Percentiles rank a stretch among this genome's conserved stretches.
These are phyloP conservation scores for Eumacrocentrus americanus DNA, from an alignment of 2,888 invertebrate genomes.

Conservation along the genomic window DNA sequence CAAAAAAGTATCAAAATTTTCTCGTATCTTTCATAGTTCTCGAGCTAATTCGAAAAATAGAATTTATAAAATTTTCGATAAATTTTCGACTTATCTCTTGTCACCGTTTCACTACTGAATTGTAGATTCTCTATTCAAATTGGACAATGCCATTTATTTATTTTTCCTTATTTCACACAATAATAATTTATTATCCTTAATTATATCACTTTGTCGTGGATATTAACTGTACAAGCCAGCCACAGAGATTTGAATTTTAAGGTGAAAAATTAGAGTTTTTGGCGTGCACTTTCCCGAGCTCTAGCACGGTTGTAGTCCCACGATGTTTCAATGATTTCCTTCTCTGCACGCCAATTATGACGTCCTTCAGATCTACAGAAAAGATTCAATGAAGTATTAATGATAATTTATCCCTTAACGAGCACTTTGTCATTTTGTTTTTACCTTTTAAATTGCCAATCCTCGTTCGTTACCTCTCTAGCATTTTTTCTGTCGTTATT, in stretches of 20 bases:
- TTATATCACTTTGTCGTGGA: too few species aligned
- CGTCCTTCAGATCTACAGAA: slow-evolving; percentile 21
- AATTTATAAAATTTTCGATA: too few species aligned
- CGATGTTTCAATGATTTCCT: not conserved
- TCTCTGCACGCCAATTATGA: slow-evolving; percentile 13
- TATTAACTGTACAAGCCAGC: too few species aligned
- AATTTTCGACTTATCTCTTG: too few species aligned
- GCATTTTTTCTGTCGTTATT: slow-evolving; percentile 7
- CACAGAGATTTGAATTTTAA: too few species aligned
- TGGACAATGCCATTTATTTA: not conserved
- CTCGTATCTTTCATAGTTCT: too few species aligned
- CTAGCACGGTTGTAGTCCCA: slow-evolving; percentile 17
- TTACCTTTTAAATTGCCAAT: slow-evolving; percentile 26
- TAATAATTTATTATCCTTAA: too few species aligned
- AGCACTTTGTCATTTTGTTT: slow-evolving; percentile 4
- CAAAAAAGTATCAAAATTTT: too few species aligned
- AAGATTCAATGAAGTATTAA: not conserved
- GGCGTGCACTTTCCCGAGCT: slow-evolving; percentile 17
- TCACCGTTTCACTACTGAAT: too few species aligned
- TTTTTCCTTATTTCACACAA: not conserved
- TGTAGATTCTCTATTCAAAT: not conserved
- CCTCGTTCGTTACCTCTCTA: slow-evolving; percentile 2
- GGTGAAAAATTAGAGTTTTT: not conserved
- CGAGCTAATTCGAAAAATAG: too few species aligned
- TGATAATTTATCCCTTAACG: not conserved